Evolutionary conservation across 2,888 invertebrate species (phyloP), one percentile per base, ranked within the genome.

Genomic region (Agonopterix subpropinquella): DNA sequence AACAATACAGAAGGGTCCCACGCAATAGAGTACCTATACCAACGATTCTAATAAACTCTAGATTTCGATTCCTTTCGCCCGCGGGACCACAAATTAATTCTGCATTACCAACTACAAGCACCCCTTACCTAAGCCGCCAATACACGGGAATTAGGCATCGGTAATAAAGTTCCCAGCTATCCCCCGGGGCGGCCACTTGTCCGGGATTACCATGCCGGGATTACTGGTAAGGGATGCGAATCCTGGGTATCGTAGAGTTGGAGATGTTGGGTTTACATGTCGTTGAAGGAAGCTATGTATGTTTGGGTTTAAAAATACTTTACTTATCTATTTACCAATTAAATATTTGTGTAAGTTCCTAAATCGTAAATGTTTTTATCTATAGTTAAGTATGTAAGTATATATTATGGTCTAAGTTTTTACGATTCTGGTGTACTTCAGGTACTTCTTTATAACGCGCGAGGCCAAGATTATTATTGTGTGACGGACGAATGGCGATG

Each of bases 111-210:
- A 44, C 44, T 58, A 49, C 58, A 42, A n/a, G 42, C 56, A 28
- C 28, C 28, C 28, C 28, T 28, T 28, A 28, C 57, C 56, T 36
- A 42, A 42, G 65, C 67, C 68, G 56, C 64, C 66, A 55, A 64
- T 68, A 71, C 66, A 61, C 69, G 70, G 67, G 76, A 66, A 67
- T 70, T 71, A 68, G 56, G 64, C 61, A 59, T 65, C 56, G 64
- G 70, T 74, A 80, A 80, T 80, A 77, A 75, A 73, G 78, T 82
- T 83, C 82, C 79, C 83, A 74, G 71, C 65, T 62, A 58, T 73
- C 80, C 80, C 82, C 68, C 57, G 76, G 69, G 80, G 78, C 77
- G 76, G 58, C 70, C 78, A 82, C 86, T 85, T 82, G 82, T 70
- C 67, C 71, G 56, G 80, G 85, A 82, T 86, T 85, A 79, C 53